Base-by-base conservation (phyloP, 2,888 invertebrate species). In the Dichetophora obliterata region DNA sequence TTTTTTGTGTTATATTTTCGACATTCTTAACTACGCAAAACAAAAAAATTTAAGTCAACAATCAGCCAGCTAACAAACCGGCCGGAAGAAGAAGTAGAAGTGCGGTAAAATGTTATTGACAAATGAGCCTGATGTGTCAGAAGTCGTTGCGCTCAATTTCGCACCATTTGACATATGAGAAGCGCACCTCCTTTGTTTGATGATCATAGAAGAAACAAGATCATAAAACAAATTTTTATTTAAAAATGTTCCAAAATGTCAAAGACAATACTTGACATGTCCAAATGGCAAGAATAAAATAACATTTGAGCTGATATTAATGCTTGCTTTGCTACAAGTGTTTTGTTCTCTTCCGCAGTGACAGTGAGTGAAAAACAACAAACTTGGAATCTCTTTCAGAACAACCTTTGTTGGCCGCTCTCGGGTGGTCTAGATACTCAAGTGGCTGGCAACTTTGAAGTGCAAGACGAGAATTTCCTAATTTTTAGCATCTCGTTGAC, bases 261-360 rank as follows among this genome's bases (percentile, higher is more conserved):
- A 19, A 65, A 16, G 14, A 34, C 37, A 37, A 37, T 16, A 11
- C 65, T 14, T 24, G 27, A 27, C 69, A 11, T 31, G 52, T 52
- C 27, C 31, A 54, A 69, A 31, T 52, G 52, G 24, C 50, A 27
- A 22, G 50, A 52, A 22, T 5, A 31, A 27, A 8, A 19, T 14
- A 43, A 66, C 19, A 11, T 22, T 43, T 22, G 43, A 66, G 14
- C 11, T 66, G 66, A 66, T 43, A 22, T 66, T 63, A 31, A 61
- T 63, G 24, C 14, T 19, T 74, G 37, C 52, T 63, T 14, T 34
- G 50, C 31, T 50, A 65, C 65, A 48, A 74, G 52, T 48, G 74
- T 54, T 24, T 74, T 66, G 75, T 57, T 75, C n/a, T 69, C 27
- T 11, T 27, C 24, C 5, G 3, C 8, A 27, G 24, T 69, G 24